Evolutionary conservation across 1,140 invertebrate species (phyloP).

Genomic region (Metaphire vulgaris): DNA sequence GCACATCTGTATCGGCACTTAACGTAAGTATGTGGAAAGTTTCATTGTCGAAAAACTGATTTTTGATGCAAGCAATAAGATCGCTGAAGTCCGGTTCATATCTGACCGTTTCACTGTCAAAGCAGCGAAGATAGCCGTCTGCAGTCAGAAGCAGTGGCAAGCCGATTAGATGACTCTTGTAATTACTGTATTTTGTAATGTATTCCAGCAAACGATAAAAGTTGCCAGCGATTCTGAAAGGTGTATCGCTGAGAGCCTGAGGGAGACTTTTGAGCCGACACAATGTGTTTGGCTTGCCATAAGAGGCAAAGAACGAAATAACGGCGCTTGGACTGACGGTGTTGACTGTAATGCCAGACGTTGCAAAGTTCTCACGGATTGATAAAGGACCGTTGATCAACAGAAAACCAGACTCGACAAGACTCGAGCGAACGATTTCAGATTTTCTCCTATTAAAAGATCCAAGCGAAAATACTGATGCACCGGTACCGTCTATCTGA

Average conservation of each 20-base stretch:
- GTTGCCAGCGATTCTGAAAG: conserved; percentile 1
- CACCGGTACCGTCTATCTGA: too few species aligned
- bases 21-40: too few species aligned
- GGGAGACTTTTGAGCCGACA: conserved; percentile 7
- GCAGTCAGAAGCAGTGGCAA: conserved; percentile 18
- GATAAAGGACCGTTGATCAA: conserved; percentile 10
- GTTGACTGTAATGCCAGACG: conserved; percentile 10
- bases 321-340: conserved; percentile 4
- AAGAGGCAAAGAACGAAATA: background rate
- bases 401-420: conserved; percentile 19
- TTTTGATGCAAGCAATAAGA: too few species aligned
- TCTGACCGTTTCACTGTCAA: too few species aligned
- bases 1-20: too few species aligned
- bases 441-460: too few species aligned
- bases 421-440: too few species aligned
- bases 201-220: conserved; percentile 13
- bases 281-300: too few species aligned
- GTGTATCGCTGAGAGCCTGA: conserved; percentile 2
- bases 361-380: conserved; percentile 11
- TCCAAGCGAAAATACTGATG: too few species aligned
- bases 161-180: conserved; percentile 8
- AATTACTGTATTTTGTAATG: background rate
- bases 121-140: conserved; percentile 8
- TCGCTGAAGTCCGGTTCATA: too few species aligned
- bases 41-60: too few species aligned